Base-by-base conservation (phyloP, 1,140 invertebrate genomes). In the Drosophila miranda region DNA sequence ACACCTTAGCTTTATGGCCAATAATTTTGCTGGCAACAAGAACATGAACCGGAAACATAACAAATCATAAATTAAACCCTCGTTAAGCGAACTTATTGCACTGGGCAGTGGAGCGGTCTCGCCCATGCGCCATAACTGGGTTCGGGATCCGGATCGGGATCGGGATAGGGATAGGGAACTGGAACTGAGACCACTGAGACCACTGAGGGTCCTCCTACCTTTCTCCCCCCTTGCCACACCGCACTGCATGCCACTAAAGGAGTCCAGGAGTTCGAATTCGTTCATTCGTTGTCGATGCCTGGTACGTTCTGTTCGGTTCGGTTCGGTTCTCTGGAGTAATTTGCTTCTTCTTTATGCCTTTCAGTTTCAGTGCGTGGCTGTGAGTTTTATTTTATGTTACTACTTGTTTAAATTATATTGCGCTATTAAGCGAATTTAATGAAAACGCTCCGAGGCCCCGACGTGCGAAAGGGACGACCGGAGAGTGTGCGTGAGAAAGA, bases 41-140 rank as follows among this genome's bases (percentile, higher is more conserved):
- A 87, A 87, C 82, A 82, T 81, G 78, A 89, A 89, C 87, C 87
- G 87, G 87, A 89, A 89, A 89, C 87, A 89, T 87, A 89, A 89
- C 87, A 89, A 89, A 89, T 89, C 87, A 89, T 89, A 89, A 89
- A 89, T 89, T 89, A 89, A 89, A 89, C 87, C 87, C 87, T 89
- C 87, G 87, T 89, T 89, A 89, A 89, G 69, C 82, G 77, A 89
- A 89, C 87, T 89, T 89, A 89, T 89, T 89, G 83, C 87, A 71
- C 79, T 70, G 66, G 75, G 50, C 75, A 57, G 34, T 58, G 45
- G 51, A 57, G 72, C 62, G 77, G 79, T 72, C 75, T 83, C 79
- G 79, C 62, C 80, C 81, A 84, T 84, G 80, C 80, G 81, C 80
- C 81, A 80, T 69, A 86, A 80, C 77, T 64, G 69, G 46, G 48